Percentiles rank a stretch among this genome's conserved stretches.
Conservation (phyloP, 2,113 vertebrate genomes). For the Himantopus leucocephalus region DNA sequence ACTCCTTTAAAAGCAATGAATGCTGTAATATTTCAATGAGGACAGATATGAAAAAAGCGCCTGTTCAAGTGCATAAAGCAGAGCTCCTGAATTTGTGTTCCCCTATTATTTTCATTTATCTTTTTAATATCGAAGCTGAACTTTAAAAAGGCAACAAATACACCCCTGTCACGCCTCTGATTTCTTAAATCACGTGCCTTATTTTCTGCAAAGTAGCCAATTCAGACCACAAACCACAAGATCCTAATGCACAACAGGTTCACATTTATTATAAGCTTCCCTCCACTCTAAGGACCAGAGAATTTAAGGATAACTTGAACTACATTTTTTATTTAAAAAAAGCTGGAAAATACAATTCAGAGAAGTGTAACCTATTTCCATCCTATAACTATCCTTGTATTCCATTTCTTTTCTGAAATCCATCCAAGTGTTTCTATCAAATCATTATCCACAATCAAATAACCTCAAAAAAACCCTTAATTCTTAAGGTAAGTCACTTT, state of each 20-base stretch:
- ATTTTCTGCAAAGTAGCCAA: not conserved
- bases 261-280: not conserved
- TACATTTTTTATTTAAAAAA: not conserved
- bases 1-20: slow-evolving; percentile 40
- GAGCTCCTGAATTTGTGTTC: not conserved
- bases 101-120: slow-evolving; percentile 1
- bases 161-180: not conserved
- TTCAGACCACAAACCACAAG: not conserved
- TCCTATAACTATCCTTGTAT: not conserved
- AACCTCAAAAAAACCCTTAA: not conserved
- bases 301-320: not conserved
- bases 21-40: slow-evolving; percentile 19
- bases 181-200: not conserved
- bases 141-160: not conserved
- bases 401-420: not conserved
- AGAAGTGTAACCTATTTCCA: not conserved
- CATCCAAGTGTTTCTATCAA: not conserved
- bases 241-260: not conserved
- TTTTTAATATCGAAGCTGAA: not conserved
- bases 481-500: not conserved
- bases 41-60: not conserved
- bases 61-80: slow-evolving; percentile 32
- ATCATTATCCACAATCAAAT: not conserved
- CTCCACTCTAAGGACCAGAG: not conserved
- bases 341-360: not conserved